phyloP scores from a whole-genome alignment of 1,140 invertebrate species.

The Rhizoglyphus robini region DNA sequence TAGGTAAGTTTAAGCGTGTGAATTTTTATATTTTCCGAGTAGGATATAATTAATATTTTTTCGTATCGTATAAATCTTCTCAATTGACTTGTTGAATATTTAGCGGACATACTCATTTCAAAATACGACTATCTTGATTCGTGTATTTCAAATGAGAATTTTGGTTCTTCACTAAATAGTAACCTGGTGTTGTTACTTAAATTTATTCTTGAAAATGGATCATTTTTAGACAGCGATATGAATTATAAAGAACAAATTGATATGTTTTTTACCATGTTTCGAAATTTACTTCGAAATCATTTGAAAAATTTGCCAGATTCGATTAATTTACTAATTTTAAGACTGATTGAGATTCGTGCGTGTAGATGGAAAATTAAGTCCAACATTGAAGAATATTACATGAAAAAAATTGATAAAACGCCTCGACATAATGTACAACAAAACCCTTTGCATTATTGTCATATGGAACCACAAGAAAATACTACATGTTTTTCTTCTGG shows the following conservation, averaged over 20 bases:
- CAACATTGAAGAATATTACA: conserved; percentile 64
- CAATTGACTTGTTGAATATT: background rate
- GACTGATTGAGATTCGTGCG: conserved; percentile 71
- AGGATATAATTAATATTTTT: background rate
- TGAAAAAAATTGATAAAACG: conserved; percentile 55
- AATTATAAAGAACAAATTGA: conserved; percentile 45
- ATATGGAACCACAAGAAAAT: background rate
- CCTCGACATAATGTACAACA: conserved; percentile 36
- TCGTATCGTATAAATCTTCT: background rate
- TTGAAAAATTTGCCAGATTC: conserved; percentile 11
- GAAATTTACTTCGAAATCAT: conserved; percentile 57
- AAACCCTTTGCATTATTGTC: background rate
- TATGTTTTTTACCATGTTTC: conserved; percentile 60
- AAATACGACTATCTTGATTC: conserved; percentile 21
- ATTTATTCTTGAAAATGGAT: conserved; percentile 20
- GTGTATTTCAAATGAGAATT: conserved; percentile 21
- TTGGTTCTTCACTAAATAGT: background rate
- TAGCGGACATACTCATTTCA: conserved; percentile 4
- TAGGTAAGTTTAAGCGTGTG: background rate
- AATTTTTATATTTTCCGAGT: background rate
- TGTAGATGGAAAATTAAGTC: conserved; percentile 67
- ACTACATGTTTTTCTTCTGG: background rate
- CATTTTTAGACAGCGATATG: conserved; percentile 2
- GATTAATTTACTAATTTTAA: conserved; percentile 64
- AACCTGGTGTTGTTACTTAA: conserved; percentile 14